Base-by-base conservation (phyloP, 1,140 invertebrate genomes). In the Listronotus oregonensis region DNA sequence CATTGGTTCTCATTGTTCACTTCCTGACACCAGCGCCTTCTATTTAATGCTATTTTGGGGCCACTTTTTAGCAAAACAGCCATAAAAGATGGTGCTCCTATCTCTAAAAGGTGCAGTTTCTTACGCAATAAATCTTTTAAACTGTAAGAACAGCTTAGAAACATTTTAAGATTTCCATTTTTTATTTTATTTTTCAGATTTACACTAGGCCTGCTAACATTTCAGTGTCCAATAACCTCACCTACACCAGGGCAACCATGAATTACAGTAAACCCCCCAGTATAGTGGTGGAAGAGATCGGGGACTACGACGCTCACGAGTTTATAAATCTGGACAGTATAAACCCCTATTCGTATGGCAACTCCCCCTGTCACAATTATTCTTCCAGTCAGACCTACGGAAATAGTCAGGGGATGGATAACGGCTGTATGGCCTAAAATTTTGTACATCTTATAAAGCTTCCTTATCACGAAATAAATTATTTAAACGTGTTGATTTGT, bases 371-470 rank as follows among this genome's bases (percentile, higher is more conserved):
- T 67, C 76, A 78, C 43, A 78, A 74, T 60, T 76, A 75, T 50
- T 62, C 57, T 12, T 63, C 63, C 32, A 73, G 65, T 64, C 71
- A 75, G 59, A 74, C 70, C 52, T 74, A 75, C 42, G 67, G 62
- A 39, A 74, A 63, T 43, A 58, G 27, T 49, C 70, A 47, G 73
- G 71, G 46, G 17, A 51, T 76, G 65, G 76, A 76, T 56, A 78
- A 78, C 58, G 78, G 78, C 15, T 79, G 78, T 66, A 77, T 79
- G 77, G 78, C 78, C 40, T 79, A 72, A 37, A 37, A 37, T 10
- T 27, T 37, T 9, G 8, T 34, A 34, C 8, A 37, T 37, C 7
- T 37, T 37, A 37, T 12, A 5, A 34, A 27, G 21, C 21, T 27
- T 27, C 3, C 8, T 37, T 37, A 5, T 12, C 34, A 7, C 8